Base-by-base conservation (phyloP, 1,140 invertebrate genomes). In the Drosophila nigrodunni region DNA sequence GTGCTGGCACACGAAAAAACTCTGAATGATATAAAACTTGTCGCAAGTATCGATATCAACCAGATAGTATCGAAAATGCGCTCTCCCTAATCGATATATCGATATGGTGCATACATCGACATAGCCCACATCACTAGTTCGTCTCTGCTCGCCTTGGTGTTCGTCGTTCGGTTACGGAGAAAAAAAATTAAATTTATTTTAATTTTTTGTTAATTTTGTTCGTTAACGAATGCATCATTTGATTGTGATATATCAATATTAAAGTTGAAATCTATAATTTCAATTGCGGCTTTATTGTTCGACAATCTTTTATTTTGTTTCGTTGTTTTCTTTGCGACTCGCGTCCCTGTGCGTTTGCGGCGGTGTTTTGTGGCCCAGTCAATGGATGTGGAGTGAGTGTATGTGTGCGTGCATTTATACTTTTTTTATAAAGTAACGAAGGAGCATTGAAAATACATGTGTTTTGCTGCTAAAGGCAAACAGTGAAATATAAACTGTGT, bases 151-250 rank as follows among this genome's bases (percentile, higher is more conserved):
- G 69, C 60, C 60, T 71, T 57, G 52, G 69, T 72, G 25, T 30
- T 30, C 25, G 25, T 73, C 13, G 65, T 61, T 69, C 70, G 64
- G 71, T 74, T 74, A 69, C 65, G 65, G 52, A 60, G 62, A 61
- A 69, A 59, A 52, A 65, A 73, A 55, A 66, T 74, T 74, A 18
- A 49, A 74, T 74, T 74, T 74, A 49, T 74, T 74, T 74, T 74
- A 61, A 64, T 64, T 65, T 65, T 66, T 69, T 74, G 71, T 74
- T 74, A 41, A 74, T 69, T 74, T 74, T 55, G 71, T 74, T 74
- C 71, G 65, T 74, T 73, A 73, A 47, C 34, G 57, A 61, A 54
- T 55, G 47, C 46, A 61, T 46, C 7, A 21, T 54, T 41, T 67
- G 55, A 49, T 69, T 61, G 49, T 49, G 34, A 47, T 46, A 64